Evolutionary conservation across 2,797 vertebrate species (phyloP).

Genomic region (Tinamus major): DNA sequence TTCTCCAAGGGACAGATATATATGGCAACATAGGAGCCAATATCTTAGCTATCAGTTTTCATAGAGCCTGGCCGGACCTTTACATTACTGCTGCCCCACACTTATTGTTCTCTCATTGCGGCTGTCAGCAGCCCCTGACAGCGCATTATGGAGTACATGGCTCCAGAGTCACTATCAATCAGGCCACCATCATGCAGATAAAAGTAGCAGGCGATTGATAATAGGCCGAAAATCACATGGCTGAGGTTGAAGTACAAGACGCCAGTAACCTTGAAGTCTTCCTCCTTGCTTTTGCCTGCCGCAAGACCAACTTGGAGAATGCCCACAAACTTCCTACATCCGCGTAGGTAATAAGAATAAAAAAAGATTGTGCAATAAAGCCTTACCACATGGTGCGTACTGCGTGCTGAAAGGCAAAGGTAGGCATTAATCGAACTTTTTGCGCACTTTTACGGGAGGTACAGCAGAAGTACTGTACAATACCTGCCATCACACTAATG

Average conservation of each 20-base stretch:
- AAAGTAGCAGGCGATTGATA: conserved; percentile 82
- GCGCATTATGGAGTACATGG: conserved; percentile 81
- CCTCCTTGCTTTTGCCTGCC: conserved; percentile 62
- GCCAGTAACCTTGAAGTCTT: conserved; percentile 66
- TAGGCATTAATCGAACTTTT: conserved; percentile 43
- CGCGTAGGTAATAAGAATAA: neutral
- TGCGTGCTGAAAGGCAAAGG: conserved; percentile 15
- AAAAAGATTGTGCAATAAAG: neutral
- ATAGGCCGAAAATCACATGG: conserved; percentile 82
- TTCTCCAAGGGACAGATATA: conserved; percentile 75
- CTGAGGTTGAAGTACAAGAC: conserved; percentile 74
- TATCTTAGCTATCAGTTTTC: conserved; percentile 90
- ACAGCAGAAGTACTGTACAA: neutral
- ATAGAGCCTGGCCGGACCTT: conserved; percentile 85
- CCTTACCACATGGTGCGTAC: neutral
- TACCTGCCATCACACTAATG: conserved; percentile 50
- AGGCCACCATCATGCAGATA: conserved; percentile 81
- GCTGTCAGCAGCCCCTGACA: conserved; percentile 88
- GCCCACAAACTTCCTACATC: conserved; percentile 27
- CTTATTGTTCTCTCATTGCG: conserved; percentile 88
- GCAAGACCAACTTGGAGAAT: conserved; percentile 24
- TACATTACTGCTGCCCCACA: conserved; percentile 85
- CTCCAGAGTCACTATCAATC: conserved; percentile 83
- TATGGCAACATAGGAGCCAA: conserved; percentile 84
- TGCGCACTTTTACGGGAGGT: conserved; percentile 6